These are phyloP conservation scores for Mobula birostris DNA, from an alignment of 2,113 vertebrate genomes.

Conservation along the genomic window DNA sequence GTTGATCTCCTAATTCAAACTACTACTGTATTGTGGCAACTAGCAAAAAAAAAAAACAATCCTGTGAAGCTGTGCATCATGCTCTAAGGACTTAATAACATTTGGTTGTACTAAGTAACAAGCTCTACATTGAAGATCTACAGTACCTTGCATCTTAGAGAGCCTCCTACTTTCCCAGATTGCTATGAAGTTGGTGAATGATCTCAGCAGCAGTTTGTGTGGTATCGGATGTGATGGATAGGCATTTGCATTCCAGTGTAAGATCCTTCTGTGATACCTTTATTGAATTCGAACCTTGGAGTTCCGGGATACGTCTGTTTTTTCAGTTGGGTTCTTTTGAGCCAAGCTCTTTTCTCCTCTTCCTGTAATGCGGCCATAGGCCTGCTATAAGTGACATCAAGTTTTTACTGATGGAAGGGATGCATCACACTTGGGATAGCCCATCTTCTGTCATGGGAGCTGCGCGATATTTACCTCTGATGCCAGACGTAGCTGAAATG, in stretches of 20 bases:
- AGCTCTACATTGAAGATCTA: not conserved
- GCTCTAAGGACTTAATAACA: not conserved
- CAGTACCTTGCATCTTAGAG: not conserved
- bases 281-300: not conserved
- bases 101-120: not conserved
- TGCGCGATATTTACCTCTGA: not conserved
- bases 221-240: not conserved
- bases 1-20: not conserved
- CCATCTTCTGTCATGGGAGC: not conserved
- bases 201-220: not conserved
- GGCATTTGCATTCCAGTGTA: constrained; percentile 12
- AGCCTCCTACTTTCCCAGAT: not conserved
- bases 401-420: not conserved
- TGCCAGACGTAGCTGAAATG: not conserved
- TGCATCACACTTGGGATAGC: not conserved
- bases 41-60: constrained; percentile 19
- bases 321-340: not conserved
- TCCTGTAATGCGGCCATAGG: not conserved
- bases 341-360: not conserved
- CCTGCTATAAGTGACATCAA: not conserved
- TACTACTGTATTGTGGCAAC: constrained; percentile 25
- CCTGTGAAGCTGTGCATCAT: constrained; percentile 29
- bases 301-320: not conserved
- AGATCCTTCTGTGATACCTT: not conserved
- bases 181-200: not conserved